Percentiles rank a stretch among this genome's conserved stretches.
phyloP scores from a whole-genome alignment of 2,888 invertebrate genomes.

The Diarsia mendica region DNA sequence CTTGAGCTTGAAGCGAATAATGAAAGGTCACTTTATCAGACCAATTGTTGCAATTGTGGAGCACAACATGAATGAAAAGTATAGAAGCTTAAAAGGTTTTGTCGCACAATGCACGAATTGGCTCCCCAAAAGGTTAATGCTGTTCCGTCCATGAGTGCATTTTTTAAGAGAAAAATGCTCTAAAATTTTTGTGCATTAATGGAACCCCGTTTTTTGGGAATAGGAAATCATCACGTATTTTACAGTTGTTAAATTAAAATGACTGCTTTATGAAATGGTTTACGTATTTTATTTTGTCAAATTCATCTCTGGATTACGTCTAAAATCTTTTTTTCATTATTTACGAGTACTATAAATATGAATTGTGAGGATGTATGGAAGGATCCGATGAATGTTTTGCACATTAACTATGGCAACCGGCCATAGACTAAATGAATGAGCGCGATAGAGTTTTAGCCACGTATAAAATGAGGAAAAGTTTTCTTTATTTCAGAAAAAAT shows the following conservation, averaged over 20 bases:
- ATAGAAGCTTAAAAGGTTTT: background rate
- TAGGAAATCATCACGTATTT: background rate
- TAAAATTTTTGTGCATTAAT: no score
- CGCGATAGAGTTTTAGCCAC: no score
- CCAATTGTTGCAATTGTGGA: conserved; percentile 34
- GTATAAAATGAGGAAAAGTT: no score
- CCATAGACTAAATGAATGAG: no score
- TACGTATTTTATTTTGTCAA: background rate
- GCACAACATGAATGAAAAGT: background rate
- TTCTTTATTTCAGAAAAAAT: no score
- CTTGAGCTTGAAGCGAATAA: conserved; percentile 11
- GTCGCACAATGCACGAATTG: conserved; percentile 3
- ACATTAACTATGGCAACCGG: no score
- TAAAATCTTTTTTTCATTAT: background rate
- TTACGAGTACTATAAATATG: background rate
- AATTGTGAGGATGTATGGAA: background rate
- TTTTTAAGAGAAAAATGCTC: background rate
- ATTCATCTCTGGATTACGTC: background rate
- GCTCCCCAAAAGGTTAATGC: conserved; percentile 2
- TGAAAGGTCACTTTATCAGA: conserved; percentile 25
- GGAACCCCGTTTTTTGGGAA: no score
- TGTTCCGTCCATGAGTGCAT: background rate
- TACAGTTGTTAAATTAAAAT: background rate
- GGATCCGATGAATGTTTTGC: background rate
- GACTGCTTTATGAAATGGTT: background rate